Conservation (phyloP, 2,797 vertebrate genomes). For the Tapera naevia region DNA sequence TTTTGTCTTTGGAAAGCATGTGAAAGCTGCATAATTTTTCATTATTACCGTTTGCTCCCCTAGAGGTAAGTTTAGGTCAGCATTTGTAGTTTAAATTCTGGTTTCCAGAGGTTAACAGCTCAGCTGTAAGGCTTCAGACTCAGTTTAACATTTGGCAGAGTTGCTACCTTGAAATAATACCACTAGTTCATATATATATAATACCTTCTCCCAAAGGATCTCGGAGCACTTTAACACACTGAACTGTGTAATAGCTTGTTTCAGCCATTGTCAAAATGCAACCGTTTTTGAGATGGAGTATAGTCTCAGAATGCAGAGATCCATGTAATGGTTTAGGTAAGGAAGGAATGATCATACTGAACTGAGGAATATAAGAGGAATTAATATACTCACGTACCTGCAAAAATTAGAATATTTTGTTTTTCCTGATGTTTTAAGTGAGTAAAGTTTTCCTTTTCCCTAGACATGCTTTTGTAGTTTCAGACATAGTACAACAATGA, state of each 20-base stretch:
- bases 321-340: background rate
- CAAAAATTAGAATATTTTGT: background rate
- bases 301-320: background rate
- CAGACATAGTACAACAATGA: background rate
- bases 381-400: background rate
- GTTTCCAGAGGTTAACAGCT: constrained; percentile 48
- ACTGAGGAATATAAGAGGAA: background rate
- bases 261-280: background rate
- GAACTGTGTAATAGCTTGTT: background rate
- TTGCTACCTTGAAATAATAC: constrained; percentile 20
- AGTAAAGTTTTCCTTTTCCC: background rate
- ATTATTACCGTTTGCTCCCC: background rate
- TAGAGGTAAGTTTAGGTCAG: constrained; percentile 33
- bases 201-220: constrained; percentile 7
- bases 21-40: constrained; percentile 26
- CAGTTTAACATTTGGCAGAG: constrained; percentile 48
- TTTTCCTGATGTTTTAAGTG: background rate
- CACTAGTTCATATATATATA: background rate
- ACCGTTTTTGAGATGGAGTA: background rate
- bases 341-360: background rate
- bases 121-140: constrained; percentile 47
- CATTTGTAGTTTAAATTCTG: constrained; percentile 19
- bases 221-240: background rate
- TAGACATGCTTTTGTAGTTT: background rate
- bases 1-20: constrained; percentile 13